phyloP scores from a whole-genome alignment of 2,888 invertebrate genomes.

The Apeira syringaria region DNA sequence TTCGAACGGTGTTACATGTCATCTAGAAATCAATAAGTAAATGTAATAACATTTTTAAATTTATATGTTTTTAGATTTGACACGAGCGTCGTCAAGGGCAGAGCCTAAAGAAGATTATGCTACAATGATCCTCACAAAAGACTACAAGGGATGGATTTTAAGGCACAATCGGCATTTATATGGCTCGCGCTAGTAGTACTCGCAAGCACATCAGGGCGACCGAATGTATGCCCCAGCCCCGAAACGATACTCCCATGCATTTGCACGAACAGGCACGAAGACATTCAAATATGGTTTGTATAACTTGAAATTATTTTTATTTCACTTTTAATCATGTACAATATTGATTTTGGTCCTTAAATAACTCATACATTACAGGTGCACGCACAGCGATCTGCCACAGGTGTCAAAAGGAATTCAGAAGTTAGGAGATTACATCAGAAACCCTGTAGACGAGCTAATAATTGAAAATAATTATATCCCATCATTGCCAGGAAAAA shows the following conservation, averaged over 20 bases:
- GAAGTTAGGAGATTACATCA: conserved; percentile 86
- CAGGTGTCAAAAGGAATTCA: conserved; percentile 90
- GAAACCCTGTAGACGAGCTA: conserved; percentile 91
- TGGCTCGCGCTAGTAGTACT: conserved; percentile 55
- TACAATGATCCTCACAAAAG: conserved; percentile 68
- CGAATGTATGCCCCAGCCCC: conserved; percentile 87
- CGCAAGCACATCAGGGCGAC: conserved; percentile 42
- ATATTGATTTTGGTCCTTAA: too few species aligned
- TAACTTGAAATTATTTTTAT: too few species aligned
- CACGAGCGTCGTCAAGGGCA: too few species aligned
- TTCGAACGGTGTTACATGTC: too few species aligned
- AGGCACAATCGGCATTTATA: conserved; percentile 54
- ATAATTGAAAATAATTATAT: conserved; percentile 94
- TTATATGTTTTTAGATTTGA: too few species aligned
- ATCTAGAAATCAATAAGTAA: too few species aligned
- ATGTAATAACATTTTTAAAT: too few species aligned
- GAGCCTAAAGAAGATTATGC: conserved; percentile 40
- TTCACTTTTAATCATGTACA: too few species aligned
- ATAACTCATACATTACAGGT: conserved; percentile 82
- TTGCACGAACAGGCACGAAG: conserved; percentile 89
- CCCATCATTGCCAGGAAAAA: conserved; percentile 92
- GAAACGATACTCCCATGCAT: conserved; percentile 92
- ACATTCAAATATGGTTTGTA: conserved; percentile 92
- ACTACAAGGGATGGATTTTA: conserved; percentile 68
- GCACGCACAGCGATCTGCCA: conserved; percentile 94